Evolutionary conservation across 92 coral and sea anemone genomes (phyloP).

Genomic region (Epizoanthus fatuus): DNA sequence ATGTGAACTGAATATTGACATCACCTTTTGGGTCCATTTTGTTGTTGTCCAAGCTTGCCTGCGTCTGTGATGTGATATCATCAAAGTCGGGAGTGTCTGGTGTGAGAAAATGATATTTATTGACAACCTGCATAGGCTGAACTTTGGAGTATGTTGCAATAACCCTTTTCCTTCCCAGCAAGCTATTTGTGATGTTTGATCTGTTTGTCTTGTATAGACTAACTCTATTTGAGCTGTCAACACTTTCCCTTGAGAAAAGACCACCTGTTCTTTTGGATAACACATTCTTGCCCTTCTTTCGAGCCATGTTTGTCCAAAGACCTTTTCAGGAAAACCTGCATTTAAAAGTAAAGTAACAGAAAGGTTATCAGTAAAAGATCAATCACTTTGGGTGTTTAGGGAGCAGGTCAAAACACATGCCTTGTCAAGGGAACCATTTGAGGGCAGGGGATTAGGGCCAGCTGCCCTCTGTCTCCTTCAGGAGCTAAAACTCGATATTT

Average conservation of each 20-base stretch:
- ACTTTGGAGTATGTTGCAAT: conserved; percentile 8
- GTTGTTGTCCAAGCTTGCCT: background rate
- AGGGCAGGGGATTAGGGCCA: too few species aligned
- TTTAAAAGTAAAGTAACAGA: background rate
- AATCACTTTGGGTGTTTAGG: too few species aligned
- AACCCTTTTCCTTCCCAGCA: conserved; percentile 5
- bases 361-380: background rate
- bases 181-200: conserved; percentile 6
- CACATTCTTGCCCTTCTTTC: conserved; percentile 8
- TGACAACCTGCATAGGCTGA: conserved; percentile 23
- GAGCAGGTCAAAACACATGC: too few species aligned
- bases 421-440: too few species aligned
- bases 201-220: conserved; percentile 2
- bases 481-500: too few species aligned
- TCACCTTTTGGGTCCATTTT: conserved; percentile 7
- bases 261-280: background rate
- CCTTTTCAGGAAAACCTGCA: background rate
- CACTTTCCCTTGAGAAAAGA: background rate
- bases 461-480: too few species aligned
- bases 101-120: conserved; percentile 38
- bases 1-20: background rate
- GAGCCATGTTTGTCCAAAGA: conserved; percentile 24
- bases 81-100: conserved; percentile 46
- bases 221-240: conserved; percentile 3
- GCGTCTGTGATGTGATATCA: background rate